A percentile compares a stretch with the other conserved stretches of the same genome.
Evolutionary conservation across 2,113 vertebrate species (phyloP).

Genomic region (Chunga burmeisteri): DNA sequence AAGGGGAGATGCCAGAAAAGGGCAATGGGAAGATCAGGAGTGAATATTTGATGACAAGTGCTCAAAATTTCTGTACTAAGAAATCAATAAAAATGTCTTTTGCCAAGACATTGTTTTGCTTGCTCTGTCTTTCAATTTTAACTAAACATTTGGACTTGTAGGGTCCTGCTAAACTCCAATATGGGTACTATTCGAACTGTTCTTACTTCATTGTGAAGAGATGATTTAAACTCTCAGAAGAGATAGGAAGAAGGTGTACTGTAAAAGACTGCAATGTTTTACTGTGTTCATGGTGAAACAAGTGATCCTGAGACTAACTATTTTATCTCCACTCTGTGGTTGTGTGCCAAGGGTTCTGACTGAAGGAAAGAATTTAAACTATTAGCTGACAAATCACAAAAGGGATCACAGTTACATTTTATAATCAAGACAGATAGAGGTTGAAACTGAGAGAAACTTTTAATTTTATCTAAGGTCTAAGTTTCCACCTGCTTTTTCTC

Average conservation of each 20-base stretch:
- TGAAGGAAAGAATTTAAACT: background rate
- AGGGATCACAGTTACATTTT: background rate
- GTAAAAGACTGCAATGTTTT: background rate
- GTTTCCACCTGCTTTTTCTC: background rate
- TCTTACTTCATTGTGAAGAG: background rate
- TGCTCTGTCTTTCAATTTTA: background rate
- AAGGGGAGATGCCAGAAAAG: background rate
- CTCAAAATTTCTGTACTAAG: background rate
- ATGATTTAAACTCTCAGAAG: background rate
- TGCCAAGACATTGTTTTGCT: background rate
- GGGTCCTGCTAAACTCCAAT: background rate
- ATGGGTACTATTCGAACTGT: background rate
- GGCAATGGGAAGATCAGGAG: background rate
- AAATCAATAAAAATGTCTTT: background rate
- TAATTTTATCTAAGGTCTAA: background rate
- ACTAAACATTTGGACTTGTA: background rate
- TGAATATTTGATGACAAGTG: background rate
- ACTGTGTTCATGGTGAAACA: background rate
- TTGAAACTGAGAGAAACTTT: background rate
- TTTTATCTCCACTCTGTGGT: background rate
- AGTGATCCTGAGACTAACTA: background rate
- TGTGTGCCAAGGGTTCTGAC: background rate
- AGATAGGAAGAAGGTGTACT: background rate
- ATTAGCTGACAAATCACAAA: background rate
- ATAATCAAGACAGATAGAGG: background rate